These are phyloP conservation scores for Iguana delicatissima DNA, from an alignment of 2,797 vertebrate genomes.

Conservation along the genomic window DNA sequence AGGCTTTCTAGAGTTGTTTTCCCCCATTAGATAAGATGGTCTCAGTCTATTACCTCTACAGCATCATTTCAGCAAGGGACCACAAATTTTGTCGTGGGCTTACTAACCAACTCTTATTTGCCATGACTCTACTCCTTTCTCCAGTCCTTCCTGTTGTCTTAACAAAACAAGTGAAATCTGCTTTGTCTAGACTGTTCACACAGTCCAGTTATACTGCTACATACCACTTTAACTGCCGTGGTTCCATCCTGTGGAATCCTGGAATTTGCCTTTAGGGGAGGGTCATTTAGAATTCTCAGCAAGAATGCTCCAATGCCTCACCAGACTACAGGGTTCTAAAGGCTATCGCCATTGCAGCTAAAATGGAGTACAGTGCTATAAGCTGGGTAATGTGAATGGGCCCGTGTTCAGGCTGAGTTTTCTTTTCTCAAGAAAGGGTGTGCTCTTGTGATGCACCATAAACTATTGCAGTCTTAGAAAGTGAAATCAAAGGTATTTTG, in stretches of 20 bases:
- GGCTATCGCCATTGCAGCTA: too few species aligned
- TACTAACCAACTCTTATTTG: not conserved
- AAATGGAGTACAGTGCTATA: too few species aligned
- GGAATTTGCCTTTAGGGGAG: too few species aligned
- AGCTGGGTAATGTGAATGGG: too few species aligned
- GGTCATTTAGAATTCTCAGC: too few species aligned
- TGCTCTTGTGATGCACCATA: not conserved
- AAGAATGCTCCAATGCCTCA: too few species aligned
- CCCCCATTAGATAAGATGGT: not conserved
- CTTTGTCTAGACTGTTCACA: not conserved
- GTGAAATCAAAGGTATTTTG: not conserved
- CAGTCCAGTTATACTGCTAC: too few species aligned
- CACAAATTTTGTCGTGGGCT: not conserved
- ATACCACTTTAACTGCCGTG: too few species aligned
- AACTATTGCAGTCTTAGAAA: not conserved
- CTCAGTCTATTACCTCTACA: not conserved
- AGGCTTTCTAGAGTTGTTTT: not conserved
- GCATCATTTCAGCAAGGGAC: not conserved
- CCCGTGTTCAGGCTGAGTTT: not conserved
- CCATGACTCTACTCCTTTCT: not conserved
- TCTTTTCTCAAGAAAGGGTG: too few species aligned
- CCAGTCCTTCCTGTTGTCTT: not conserved
- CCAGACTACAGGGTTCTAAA: too few species aligned
- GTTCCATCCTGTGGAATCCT: too few species aligned
- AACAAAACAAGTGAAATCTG: not conserved